These are phyloP conservation scores for Rutpela maculata DNA, from an alignment of 2,888 invertebrate genomes.

Conservation along the genomic window DNA sequence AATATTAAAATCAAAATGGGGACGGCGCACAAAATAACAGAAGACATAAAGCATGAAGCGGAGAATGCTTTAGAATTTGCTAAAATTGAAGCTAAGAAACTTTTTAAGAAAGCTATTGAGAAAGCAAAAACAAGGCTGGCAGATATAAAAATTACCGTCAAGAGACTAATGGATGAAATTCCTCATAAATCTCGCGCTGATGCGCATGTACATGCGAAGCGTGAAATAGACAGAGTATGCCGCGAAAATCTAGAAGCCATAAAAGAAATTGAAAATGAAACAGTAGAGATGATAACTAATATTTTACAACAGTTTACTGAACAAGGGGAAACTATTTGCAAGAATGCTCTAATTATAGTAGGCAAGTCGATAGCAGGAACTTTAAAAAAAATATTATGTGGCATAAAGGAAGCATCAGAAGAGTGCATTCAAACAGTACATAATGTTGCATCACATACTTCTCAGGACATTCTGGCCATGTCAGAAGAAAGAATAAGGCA, in stretches of 20 bases:
- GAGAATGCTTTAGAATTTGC: background rate
- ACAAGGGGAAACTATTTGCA: too few relatives aligned
- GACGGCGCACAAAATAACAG: background rate
- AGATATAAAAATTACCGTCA: background rate
- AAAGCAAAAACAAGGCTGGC: slow-evolving; percentile 3
- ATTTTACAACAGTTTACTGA: too few relatives aligned
- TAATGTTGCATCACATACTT: too few relatives aligned
- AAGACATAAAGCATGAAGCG: background rate
- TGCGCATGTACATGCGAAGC: background rate
- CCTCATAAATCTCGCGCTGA: background rate
- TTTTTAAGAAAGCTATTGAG: slow-evolving; percentile 1
- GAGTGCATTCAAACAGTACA: too few relatives aligned
- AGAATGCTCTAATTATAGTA: too few relatives aligned
- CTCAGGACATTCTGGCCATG: too few relatives aligned
- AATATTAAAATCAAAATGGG: background rate
- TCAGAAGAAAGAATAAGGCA: too few relatives aligned
- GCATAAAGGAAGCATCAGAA: too few relatives aligned
- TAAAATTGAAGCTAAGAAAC: slow-evolving; percentile 3
- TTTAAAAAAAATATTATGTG: too few relatives aligned
- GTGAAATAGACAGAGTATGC: slow-evolving; percentile 18
- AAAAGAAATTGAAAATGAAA: background rate
- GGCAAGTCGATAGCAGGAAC: too few relatives aligned
- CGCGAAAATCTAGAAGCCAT: slow-evolving; percentile 7
- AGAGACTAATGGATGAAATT: background rate
- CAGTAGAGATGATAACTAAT: too few relatives aligned